Base-by-base conservation (phyloP, 2,888 invertebrate genomes). In the Eupithecia centaureata region DNA sequence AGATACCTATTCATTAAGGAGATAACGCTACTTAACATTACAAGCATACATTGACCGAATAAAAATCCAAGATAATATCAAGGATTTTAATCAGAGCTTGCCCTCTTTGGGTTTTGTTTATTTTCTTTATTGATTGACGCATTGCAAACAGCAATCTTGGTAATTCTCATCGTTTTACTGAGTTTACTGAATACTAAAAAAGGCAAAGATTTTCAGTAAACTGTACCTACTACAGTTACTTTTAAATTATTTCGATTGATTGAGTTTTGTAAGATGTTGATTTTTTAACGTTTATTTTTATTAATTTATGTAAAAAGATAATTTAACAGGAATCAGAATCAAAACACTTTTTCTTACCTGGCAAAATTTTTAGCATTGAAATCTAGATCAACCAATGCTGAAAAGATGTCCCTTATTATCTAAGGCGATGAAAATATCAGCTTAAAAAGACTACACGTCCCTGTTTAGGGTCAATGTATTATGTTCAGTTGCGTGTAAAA, bases 401-500 rank as follows among this genome's bases (percentile, higher is more conserved):
- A 51, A 13, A 27, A 51, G 7, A 42, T 8, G 1, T 13, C 1
- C 18, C 10, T 47, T 51, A 12, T 52, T 15, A 2, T 1, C 1
- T 27, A 52, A 52, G 27, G 7, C 15, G 5, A 15, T 52, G 7
- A 52, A 27, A 27, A 52, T 7, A 1, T 15, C 0, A n/a, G 4
- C 5, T 5, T 51, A 5, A 51, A 51, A 51, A 25, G 51, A 51
- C 51, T 25, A 51, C 18, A 51, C 27, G 52, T 22, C 12, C 30
- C n/a, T 12, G 30, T 57, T 13, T 33, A 66, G 75, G 83, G 82
- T 86, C 84, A 86, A 82, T 80, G 86, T 79, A 79, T 83, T 81
- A 78, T 83, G 83, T 83, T 84, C 79, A 82, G 82, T 82, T 82
- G 81, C 80, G 83, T 85, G 85, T 88, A 80, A 85, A 87, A 86